Evolutionary conservation across 2,797 vertebrate genomes (phyloP), one percentile per base, ranked within the genome.

Genomic region (Chrysocyon brachyurus): DNA sequence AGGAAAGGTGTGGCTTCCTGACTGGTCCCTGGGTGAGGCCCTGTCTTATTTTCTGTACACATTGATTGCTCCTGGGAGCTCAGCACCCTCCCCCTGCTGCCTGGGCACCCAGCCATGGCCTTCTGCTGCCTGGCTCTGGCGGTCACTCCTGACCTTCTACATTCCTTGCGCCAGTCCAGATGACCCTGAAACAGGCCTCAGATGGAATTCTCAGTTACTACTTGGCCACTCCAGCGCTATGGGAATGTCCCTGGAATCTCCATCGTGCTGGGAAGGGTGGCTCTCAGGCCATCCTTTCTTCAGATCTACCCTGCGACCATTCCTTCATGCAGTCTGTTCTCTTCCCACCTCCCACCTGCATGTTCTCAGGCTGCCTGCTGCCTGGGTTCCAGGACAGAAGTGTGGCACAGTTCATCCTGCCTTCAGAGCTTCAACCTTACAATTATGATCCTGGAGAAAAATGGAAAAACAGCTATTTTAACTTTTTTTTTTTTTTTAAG

Each of bases 191-290:
- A n/a, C 17, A 49, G 75, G 28, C 28, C 17, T 3, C 10, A 24
- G 61, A 31, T 31, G 63, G 49, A 72, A 57, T 79, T 56, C 77
- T 87, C 59, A 22, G 46, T 90, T 56, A 68, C 46, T 0, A 0
- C 66, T n/a, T 77, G 92, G 40, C 11, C 12, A n/a, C 57, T 54
- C 10, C 12, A 12, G 88, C 82, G 33, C 66, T 82, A 3, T 0
- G 24, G 59, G 46, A 57, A 64, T 12, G 19, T 49, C 54, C 19
- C 24, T 64, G 61, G 12, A n/a, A n/a, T 57, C 46, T 63, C 68
- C 82, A 28, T 0, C 0, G 2, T 12, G 61, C 54, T 1, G 15
- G 64, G 5, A 10, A 1, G 36, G 5, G 19, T 56, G 77, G 56
- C 7, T 78, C 46, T 49, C 24, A 12, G 61, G 68, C 33, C 56